Conservation (phyloP, 2,797 vertebrate species). For the Gastrophryne carolinensis region DNA sequence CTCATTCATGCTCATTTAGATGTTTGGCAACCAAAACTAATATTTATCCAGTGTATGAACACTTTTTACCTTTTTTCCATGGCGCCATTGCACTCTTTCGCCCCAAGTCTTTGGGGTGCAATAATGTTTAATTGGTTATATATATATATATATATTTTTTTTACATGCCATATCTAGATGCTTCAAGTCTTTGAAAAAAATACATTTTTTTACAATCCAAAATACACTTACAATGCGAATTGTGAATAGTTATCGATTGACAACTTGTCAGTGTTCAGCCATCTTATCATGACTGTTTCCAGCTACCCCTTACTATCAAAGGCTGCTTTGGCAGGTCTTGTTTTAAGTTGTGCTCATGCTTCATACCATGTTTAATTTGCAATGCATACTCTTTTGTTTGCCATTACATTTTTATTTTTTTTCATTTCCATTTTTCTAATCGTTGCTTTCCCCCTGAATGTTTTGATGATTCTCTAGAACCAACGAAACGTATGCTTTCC, state of each 20-base stretch:
- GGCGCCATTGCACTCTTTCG: too few species aligned
- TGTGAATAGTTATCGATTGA: too few species aligned
- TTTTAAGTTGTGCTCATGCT: constrained; percentile 15
- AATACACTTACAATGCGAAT: background rate
- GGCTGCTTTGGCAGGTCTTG: background rate
- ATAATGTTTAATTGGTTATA: too few species aligned
- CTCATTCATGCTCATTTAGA: too few species aligned
- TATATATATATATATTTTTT: background rate
- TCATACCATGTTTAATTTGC: constrained; percentile 53
- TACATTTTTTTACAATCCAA: background rate
- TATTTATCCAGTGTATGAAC: too few species aligned
- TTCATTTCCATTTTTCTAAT: constrained; percentile 90
- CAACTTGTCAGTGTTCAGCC: too few species aligned
- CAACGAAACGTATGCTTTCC: constrained; percentile 99
- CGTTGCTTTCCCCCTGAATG: constrained; percentile 89
- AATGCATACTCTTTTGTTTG: constrained; percentile 59
- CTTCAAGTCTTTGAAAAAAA: background rate
- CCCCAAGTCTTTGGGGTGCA: too few species aligned
- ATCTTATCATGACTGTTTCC: background rate
- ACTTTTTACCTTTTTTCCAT: too few species aligned
- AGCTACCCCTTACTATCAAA: background rate
- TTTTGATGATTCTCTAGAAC: constrained; percentile 96
- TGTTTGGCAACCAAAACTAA: too few species aligned
- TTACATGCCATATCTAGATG: background rate
- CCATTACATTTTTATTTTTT: constrained; percentile 66